Base-by-base conservation (phyloP, 2,113 vertebrate genomes). In the Lagopus muta region DNA sequence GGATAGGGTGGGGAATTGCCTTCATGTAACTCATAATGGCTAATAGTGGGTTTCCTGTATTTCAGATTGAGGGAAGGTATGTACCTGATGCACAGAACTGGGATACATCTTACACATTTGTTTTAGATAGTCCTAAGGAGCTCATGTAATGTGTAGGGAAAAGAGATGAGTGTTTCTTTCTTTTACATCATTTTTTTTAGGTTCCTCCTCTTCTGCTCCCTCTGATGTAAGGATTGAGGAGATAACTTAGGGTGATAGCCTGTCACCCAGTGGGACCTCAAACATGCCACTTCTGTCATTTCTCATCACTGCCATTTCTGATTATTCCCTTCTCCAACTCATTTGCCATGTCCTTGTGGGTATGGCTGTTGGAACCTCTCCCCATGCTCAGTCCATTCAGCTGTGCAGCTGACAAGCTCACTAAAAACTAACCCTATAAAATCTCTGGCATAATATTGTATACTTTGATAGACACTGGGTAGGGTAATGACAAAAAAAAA, bases 1-100 rank as follows among this genome's bases (percentile, higher is more conserved):
- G 14, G 34, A 77, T 11, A 62, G 27, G 12, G 4, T 66, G 19
- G n/a, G 86, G 54, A 78, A 21, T 19, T 66, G 11, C 10, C 36
- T 42, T 60, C 32, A 38, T 1, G 0, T n/a, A 58, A 40, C 19
- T 36, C 60, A 55, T 17, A 15, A 5, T 18, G 12, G 34, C 11
- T 24, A 76, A n/a, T 28, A 73, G 6, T 14, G 32, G 57, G 48
- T 13, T 40, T 14, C 25, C 15, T 6, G 1, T 61, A 30, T 73
- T 71, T 58, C 24, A 64, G 24, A 27, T 10, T 50, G 38, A 50
- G 18, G n/a, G n/a, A 88, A 86, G 12, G 8, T 66, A 3, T 17
- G n/a, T 25, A 54, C 8, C 10, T 38, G 43, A 70, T 60, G 69
- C 32, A 11, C 6, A 50, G 67, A 93, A 78, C 16, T 36, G 28